Evolutionary conservation across 1,140 invertebrate genomes (phyloP).

Genomic region (Drosophila busckii): DNA sequence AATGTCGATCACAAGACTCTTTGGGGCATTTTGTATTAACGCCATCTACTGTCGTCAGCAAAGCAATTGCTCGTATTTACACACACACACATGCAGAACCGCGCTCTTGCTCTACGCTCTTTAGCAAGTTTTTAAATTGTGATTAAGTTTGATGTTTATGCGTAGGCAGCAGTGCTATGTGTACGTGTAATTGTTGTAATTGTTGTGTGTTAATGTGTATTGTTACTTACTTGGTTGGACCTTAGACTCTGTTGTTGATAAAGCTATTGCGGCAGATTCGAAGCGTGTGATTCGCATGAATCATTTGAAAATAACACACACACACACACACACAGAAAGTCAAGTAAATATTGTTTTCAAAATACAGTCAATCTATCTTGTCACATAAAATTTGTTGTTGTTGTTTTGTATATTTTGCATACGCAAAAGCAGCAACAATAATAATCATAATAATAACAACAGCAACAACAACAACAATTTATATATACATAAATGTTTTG

Average conservation of each 20-base stretch:
- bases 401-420: no score
- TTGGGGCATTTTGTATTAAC: no score
- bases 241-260: slow-evolving; percentile 35
- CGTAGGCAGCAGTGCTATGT: slow-evolving; percentile 20
- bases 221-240: slow-evolving; percentile 36
- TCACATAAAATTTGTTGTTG: no score
- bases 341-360: background rate
- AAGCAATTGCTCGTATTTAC: no score
- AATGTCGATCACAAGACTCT: no score
- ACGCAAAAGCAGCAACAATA: no score
- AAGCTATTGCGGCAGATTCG: slow-evolving; percentile 4
- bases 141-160: slow-evolving; percentile 34
- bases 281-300: slow-evolving; percentile 34
- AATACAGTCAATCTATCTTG: no score
- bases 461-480: slow-evolving; percentile 10
- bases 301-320: slow-evolving; percentile 28
- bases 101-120: no score
- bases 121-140: no score
- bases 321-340: background rate
- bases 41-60: no score
- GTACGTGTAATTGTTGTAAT: background rate
- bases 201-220: slow-evolving; percentile 5
- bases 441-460: background rate
- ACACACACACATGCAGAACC: no score
- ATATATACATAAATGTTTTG: background rate